Base-by-base conservation (phyloP, 2,888 invertebrate species). In the Epistrophe grossulariae region DNA sequence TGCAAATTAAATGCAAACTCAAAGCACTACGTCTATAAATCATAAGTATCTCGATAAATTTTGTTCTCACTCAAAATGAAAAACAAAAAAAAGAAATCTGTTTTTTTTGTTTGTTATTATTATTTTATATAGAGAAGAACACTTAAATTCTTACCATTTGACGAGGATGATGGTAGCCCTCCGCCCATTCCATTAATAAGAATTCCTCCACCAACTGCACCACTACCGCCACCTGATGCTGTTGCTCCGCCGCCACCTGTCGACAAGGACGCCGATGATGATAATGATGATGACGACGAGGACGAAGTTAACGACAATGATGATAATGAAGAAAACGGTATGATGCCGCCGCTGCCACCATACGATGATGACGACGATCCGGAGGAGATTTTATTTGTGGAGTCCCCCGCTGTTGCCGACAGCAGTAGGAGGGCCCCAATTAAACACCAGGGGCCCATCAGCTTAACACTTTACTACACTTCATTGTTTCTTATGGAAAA, bases 371-470 rank as follows among this genome's bases (percentile, higher is more conserved):
- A 70, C 17, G 68, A 70, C 55, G 55, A 70, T 55, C 50, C 74
- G 76, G 81, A 79, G 71, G 73, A 77, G 88, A 92, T 91, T 89
- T 91, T 91, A 82, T 92, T 92, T 89, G 91, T 92, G 91, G 93
- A 92, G 91, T 92, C 92, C 92, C 92, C 92, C 92, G 91, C 91
- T 90, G 92, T 92, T 90, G 92, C 92, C 90, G 91, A 91, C 88
- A 93, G 92, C 92, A 93, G 91, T 89, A 93, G 91, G 91, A 93
- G 93, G 92, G 92, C 92, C 90, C 93, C 92, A 91, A 93, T 92
- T 91, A 92, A 89, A 90, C 90, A 91, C 92, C 93, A 92, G 90
- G 91, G 91, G 91, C 92, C 92, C 93, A 93, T 93, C 93, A 93
- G 92, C 93, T 93, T 91, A 90, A 90, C 89, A 90, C 89, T 90